Evolutionary conservation across 23 tunicate species (phyloP), one percentile per base, ranked within the genome.

Genomic region (Phallusia fumigata): DNA sequence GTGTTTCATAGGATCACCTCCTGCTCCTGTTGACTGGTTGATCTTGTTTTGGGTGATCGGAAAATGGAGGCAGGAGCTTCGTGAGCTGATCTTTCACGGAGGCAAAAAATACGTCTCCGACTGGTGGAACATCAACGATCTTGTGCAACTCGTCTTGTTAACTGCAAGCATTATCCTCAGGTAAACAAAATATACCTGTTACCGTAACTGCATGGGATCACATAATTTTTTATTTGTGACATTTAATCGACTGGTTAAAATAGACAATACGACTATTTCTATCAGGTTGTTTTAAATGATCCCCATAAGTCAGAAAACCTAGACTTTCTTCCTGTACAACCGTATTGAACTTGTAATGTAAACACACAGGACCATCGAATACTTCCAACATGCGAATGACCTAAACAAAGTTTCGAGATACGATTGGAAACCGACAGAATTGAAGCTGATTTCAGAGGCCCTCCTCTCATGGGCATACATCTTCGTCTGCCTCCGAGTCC

Each of bases 401-500:
- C 35, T 24, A 28, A 69, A 72, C 15, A 35, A 26, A 44, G 72
- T 53, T 30, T 30, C 65, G 32, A 58, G 98, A 31, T 31, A 58
- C 19, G 87, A 83, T 50, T 93, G 98, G 98, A 22, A 32, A 12
- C 81, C 86, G 10, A 40, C 36, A 19, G 90, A 88, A 52, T 87
- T 89, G 8, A 74, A 92, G 73, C 35, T 88, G 18, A 78, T 85
- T 49, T 81, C 89, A 53, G 88, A 80, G n/a, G 90, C 86, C 5
- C 31, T 85, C 21, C 81, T 80, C 30, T 86, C 93, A 32, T 78
- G 81, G 82, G 98, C 89, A n/a, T 93, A 93, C 64, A 69, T 93
- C 2, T 93, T 93, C 36, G 81, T 88, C 26, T 88, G 81, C 34
- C 78, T 93, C 2, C 80, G 91, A 77, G 36, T 88, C 28, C 87